Evolutionary conservation across 2,888 invertebrate genomes (phyloP), one percentile per base, ranked within the genome.

Genomic region (Sphecodes monilicornis): DNA sequence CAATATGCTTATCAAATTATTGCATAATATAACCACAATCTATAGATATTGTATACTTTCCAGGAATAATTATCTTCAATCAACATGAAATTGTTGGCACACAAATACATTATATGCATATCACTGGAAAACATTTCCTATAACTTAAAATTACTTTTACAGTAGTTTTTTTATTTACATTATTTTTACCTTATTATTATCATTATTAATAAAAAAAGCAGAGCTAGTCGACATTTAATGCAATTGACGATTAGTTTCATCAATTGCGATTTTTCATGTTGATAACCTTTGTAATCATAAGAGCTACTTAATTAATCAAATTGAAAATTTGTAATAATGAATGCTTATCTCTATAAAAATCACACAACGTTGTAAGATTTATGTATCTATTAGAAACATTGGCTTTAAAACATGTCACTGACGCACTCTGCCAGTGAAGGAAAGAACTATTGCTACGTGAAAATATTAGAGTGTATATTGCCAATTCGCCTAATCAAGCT

Each of bases 401-500:
- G 32, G 3, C 16, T 32, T 26, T 1, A 22, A 84, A 84, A 76
- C 72, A 16, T 86, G 72, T 73, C 18, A 22, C 75, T 85, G 29
- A 39, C 78, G 85, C 85, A 26, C 85, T 84, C 85, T 86, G 64
- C 5, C 85, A 18, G 69, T 5, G 32, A 54, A 64, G 43, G 18
- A 18, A 11, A 11, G 69, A 86, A 86, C 85, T 69, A 78, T 26
- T 3, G 8, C 29, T 68, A 26, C 8, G 32, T 32, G n/a, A 68
- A 41, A 71, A 70, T 50, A 75, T 76, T 50, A 70, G 22, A 64
- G 75, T 36, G 22, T 72, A 43, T 75, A 68, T 54, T 77, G 81
- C 46, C 75, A 79, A 85, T 82, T 80, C 70, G 71, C 66, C 46
- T 74, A 78, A 76, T 74, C 54, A 43, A 85, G 75, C 75, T 78